Evolutionary conservation across 1,140 invertebrate species (phyloP).

Genomic region (Drosophila kurseongensis): DNA sequence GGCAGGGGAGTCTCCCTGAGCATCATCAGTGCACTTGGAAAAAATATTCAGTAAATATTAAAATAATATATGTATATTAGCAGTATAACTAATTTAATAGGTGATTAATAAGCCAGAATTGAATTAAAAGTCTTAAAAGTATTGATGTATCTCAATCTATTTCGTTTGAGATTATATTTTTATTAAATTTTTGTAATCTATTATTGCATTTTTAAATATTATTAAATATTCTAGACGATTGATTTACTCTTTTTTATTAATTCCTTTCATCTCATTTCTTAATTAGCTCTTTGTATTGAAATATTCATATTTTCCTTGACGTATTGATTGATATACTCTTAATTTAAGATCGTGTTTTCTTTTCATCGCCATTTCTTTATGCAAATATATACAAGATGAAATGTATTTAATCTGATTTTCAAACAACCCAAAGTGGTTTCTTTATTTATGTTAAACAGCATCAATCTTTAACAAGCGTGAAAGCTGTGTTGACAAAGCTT

Average conservation of each 20-base stretch:
- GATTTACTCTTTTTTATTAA: background rate
- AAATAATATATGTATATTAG: too few species aligned
- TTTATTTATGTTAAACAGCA: conserved; percentile 7
- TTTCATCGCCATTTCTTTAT: conserved; percentile 9
- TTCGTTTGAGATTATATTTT: too few species aligned
- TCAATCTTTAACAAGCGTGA: conserved; percentile 7
- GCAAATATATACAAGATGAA: conserved; percentile 16
- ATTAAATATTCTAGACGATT: too few species aligned
- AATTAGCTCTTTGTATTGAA: background rate
- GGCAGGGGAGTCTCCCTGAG: conserved; percentile 14
- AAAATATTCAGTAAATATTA: background rate
- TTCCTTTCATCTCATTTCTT: background rate
- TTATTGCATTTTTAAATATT: too few species aligned
- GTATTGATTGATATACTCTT: background rate
- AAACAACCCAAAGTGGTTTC: conserved; percentile 1
- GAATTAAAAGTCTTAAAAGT: too few species aligned
- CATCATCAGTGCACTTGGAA: conserved; percentile 7
- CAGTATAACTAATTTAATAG: too few species aligned
- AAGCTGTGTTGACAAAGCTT: conserved; percentile 15
- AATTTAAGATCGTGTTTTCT: background rate
- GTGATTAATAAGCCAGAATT: too few species aligned
- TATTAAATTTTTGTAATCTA: too few species aligned
- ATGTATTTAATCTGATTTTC: conserved; percentile 11
- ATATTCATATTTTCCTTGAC: background rate
- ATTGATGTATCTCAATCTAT: too few species aligned